Conservation (phyloP, 2,113 vertebrate species). For the Sisor rabdophorus region DNA sequence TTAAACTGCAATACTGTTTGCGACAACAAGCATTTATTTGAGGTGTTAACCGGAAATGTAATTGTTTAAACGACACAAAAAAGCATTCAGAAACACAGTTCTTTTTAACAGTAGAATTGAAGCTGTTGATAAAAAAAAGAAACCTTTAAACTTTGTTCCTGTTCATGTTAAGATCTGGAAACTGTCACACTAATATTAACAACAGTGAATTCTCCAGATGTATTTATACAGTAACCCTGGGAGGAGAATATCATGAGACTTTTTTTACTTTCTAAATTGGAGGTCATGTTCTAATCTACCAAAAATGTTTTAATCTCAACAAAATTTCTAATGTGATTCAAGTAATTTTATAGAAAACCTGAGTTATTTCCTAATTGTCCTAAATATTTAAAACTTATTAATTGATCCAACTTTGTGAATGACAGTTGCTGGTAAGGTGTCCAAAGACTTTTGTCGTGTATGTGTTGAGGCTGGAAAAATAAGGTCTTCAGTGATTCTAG, state of each 20-base stretch:
- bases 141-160: slow-evolving; percentile 44
- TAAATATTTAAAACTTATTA: too few relatives aligned
- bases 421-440: too few relatives aligned
- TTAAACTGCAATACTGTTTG: neutral
- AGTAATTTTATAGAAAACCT: too few relatives aligned
- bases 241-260: slow-evolving; percentile 46
- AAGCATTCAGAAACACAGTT: neutral
- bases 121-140: neutral
- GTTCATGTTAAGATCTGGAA: slow-evolving; percentile 54
- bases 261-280: slow-evolving; percentile 39
- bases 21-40: neutral
- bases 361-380: too few relatives aligned
- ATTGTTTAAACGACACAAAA: neutral
- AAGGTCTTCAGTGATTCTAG: too few relatives aligned
- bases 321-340: too few relatives aligned
- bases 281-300: too few relatives aligned
- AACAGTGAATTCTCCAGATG: slow-evolving; percentile 50
- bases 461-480: neutral
- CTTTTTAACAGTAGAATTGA: neutral
- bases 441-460: neutral
- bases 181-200: slow-evolving; percentile 54
- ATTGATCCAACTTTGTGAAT: too few relatives aligned
- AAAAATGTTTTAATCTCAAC: too few relatives aligned
- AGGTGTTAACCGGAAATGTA: too few relatives aligned
- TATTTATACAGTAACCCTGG: slow-evolving; percentile 51